A percentile compares a stretch with the other conserved stretches of the same genome.
These are phyloP conservation scores for Andricus curvator DNA, from an alignment of 2,888 invertebrate species.

Conservation along the genomic window DNA sequence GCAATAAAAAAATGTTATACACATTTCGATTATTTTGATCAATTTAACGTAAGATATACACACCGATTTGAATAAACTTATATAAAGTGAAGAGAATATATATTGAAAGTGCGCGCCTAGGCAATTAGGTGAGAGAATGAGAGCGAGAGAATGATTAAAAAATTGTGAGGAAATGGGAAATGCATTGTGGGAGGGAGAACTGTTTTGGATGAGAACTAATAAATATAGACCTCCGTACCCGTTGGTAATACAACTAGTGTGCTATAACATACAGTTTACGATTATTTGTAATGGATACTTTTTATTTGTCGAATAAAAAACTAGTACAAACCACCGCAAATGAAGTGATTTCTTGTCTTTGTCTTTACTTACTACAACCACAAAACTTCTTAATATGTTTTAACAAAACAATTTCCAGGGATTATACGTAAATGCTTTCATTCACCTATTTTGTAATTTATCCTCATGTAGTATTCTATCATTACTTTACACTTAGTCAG, in stretches of 20 bases:
- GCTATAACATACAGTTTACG: constrained; percentile 73
- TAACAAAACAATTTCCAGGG: too few species aligned
- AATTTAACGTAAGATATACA: constrained; percentile 1
- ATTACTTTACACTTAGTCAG: too few species aligned
- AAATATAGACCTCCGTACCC: constrained; percentile 35
- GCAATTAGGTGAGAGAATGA: constrained; percentile 16
- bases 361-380: background rate
- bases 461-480: too few species aligned
- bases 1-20: background rate
- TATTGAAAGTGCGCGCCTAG: constrained; percentile 14
- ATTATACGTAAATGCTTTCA: too few species aligned
- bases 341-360: background rate
- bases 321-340: constrained; percentile 69
- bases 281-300: constrained; percentile 75
- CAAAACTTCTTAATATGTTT: too few species aligned
- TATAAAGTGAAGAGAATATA: constrained; percentile 11
- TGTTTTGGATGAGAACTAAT: constrained; percentile 25
- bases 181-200: constrained; percentile 35
- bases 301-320: constrained; percentile 75
- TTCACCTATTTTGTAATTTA: too few species aligned
- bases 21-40: constrained; percentile 6
- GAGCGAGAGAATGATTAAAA: constrained; percentile 25
- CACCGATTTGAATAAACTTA: background rate
- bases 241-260: constrained; percentile 61
- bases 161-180: constrained; percentile 36